These are phyloP conservation scores for Plagiodera versicolora DNA, from an alignment of 2,888 invertebrate species.

Conservation along the genomic window DNA sequence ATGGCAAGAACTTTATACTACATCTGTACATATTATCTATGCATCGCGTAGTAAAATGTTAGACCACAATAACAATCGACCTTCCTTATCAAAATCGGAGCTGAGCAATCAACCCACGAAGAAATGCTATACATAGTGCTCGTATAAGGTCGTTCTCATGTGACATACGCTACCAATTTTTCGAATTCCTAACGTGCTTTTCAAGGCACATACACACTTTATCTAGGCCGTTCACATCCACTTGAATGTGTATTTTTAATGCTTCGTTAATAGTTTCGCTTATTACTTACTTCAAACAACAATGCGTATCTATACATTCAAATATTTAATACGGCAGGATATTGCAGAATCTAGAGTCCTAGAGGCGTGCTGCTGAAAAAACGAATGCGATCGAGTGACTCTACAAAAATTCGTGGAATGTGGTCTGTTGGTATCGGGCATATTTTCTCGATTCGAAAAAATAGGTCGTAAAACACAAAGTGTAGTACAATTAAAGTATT, in stretches of 20 bases:
- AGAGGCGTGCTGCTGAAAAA: conserved; percentile 15
- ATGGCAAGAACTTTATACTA: no score
- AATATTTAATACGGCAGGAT: conserved; percentile 27
- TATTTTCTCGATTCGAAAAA: no score
- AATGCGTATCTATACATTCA: conserved; percentile 25
- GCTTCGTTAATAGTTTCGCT: conserved; percentile 14
- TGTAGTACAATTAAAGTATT: no score
- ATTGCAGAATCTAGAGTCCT: conserved; percentile 23
- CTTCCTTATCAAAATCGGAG: conserved; percentile 36
- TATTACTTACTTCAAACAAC: conserved; percentile 27
- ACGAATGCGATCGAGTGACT: conserved; percentile 13
- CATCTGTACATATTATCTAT: no score
- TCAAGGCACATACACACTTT: conserved; percentile 29
- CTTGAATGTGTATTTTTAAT: conserved; percentile 28
- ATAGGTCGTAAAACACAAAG: no score
- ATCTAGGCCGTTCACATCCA: conserved; percentile 34
- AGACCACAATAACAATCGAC: conserved; percentile 20
- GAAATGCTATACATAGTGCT: conserved; percentile 34
- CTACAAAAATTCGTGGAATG: conserved; percentile 15
- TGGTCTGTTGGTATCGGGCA: background rate
- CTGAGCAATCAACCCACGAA: conserved; percentile 37
- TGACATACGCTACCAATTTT: conserved; percentile 33
- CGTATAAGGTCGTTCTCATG: conserved; percentile 34
- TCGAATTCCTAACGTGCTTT: conserved; percentile 35
- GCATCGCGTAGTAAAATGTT: background rate